Base-by-base conservation (phyloP, 2,888 invertebrate species). In the Ophonus ardosiacus region DNA sequence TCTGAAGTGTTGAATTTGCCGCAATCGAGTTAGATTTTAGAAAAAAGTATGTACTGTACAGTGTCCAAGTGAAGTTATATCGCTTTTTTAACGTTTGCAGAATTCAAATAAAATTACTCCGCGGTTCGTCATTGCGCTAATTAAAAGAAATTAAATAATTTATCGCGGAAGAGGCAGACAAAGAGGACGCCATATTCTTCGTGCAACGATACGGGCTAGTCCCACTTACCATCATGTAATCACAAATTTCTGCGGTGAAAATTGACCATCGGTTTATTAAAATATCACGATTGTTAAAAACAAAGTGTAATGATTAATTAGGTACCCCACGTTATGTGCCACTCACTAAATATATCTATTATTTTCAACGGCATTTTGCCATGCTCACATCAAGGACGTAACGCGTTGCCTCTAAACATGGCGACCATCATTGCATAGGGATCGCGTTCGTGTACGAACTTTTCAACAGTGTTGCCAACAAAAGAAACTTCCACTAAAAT, bases 141-240 rank as follows among this genome's bases (percentile, higher is more conserved):
- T n/a, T 61, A 21, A 40, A 61, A 78, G 57, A 76, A 85, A 85
- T 74, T 81, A 81, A 86, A 68, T 85, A 85, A 61, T 65, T 82
- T 63, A 82, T 68, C 86, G 85, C 86, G 87, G 85, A 87, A 87
- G 61, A 21, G 59, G 38, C 40, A 88, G 89, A 89, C 88, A 89
- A 90, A 89, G 88, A 88, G 88, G 89, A 89, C 90, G 91, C 91
- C 91, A 92, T 92, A 92, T 93, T 93, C 91, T 91, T 89, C 91
- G 91, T 91, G 91, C 91, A 90, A 90, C 90, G 89, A 88, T 88
- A 88, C 89, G 88, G 89, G 90, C 90, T 89, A 90, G 90, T 89
- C 90, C 89, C 91, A 93, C 93, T 93, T 92, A 94, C 94, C 94
- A 94, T 94, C 93, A 91, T 92, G 93, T 93, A 93, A 94, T 94